Conservation (phyloP, 1,140 invertebrate genomes). For the Acyrthosiphon pisum region DNA sequence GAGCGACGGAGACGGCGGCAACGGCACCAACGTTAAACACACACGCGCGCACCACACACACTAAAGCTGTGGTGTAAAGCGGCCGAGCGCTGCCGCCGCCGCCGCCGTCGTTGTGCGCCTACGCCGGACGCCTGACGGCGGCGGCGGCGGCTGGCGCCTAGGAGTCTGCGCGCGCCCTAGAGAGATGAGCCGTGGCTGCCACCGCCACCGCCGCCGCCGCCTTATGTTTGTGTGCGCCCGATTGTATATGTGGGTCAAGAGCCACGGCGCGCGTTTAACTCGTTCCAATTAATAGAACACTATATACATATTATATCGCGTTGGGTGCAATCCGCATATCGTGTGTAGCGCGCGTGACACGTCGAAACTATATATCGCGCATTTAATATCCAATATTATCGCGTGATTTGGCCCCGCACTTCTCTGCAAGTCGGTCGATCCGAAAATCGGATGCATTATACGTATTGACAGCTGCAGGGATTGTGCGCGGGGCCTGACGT, state of each 20-base stretch:
- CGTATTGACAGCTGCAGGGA: neutral
- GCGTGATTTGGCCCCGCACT: neutral
- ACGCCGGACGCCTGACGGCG: neutral
- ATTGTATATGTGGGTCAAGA: constrained; percentile 50
- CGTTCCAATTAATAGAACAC: constrained; percentile 56
- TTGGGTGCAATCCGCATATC: too few species aligned
- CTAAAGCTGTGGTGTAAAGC: neutral
- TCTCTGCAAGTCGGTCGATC: neutral
- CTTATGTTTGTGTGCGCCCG: neutral
- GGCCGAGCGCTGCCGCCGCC: neutral
- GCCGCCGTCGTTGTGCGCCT: constrained; percentile 26
- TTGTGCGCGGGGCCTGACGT: too few species aligned
- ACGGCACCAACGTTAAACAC: neutral
- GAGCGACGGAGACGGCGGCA: constrained; percentile 21
- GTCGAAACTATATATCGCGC: neutral
- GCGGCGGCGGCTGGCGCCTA: neutral
- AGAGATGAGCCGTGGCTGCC: constrained; percentile 21
- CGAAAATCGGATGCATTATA: neutral
- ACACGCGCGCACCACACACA: constrained; percentile 33
- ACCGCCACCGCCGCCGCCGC: neutral
- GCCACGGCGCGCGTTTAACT: constrained; percentile 27
- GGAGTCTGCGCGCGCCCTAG: constrained; percentile 55
- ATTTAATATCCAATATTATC: neutral
- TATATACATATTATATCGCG: neutral
- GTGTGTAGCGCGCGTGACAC: neutral